A percentile compares a stretch with the other conserved stretches of the same genome.
Evolutionary conservation across 2,797 vertebrate species (phyloP).

Genomic region (Thalassophryne amazonica): DNA sequence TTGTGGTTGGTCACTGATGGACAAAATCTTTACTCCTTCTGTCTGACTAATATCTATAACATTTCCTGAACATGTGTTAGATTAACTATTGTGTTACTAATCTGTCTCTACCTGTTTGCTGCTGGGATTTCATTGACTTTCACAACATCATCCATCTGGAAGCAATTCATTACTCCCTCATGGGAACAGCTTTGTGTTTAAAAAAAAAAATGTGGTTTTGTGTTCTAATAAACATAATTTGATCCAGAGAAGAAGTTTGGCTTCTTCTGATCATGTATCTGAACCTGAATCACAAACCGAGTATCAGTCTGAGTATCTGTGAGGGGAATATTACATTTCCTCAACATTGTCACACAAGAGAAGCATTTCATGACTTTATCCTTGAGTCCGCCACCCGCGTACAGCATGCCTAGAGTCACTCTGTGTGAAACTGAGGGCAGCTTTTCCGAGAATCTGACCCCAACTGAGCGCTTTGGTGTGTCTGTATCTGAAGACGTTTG

Average conservation of each 20-base stretch:
- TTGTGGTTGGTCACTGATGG: conserved; percentile 2
- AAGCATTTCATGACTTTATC: conserved; percentile 16
- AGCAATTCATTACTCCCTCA: conserved; percentile 15
- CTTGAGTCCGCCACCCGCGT: neutral
- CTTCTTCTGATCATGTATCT: neutral
- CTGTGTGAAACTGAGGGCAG: neutral
- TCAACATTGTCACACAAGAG: conserved; percentile 21
- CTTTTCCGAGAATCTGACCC: conserved; percentile 45
- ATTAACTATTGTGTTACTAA: conserved; percentile 36
- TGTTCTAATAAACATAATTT: neutral
- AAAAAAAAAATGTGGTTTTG: conserved; percentile 3
- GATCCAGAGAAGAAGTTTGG: neutral
- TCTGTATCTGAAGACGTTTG: conserved; percentile 36
- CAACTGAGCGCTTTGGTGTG: conserved; percentile 8
- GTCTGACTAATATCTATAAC: conserved; percentile 30
- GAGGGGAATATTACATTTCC: conserved; percentile 15
- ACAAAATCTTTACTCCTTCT: conserved; percentile 13
- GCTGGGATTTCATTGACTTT: conserved; percentile 19
- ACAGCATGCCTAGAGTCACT: neutral
- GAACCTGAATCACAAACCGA: conserved; percentile 3
- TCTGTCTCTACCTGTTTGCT: conserved; percentile 28
- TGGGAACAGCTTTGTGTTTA: conserved; percentile 5
- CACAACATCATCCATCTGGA: conserved; percentile 24
- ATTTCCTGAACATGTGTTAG: conserved; percentile 39
- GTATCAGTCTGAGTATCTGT: neutral